These are phyloP conservation scores for Heliocidaris tuberculata DNA, from an alignment of 35 echinoderm and acorn worm species.

Conservation along the genomic window DNA sequence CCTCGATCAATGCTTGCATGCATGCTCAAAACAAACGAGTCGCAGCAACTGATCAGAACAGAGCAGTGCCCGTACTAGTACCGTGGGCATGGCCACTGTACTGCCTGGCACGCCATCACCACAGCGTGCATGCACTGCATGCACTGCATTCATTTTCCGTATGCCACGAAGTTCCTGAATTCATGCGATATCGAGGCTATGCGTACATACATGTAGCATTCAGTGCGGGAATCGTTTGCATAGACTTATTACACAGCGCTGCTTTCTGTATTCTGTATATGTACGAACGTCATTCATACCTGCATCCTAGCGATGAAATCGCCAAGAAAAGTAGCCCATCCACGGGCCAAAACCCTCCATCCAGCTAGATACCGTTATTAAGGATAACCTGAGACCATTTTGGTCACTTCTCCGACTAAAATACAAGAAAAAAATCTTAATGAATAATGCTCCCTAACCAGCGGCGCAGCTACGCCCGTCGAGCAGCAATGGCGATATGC, in stretches of 20 bases:
- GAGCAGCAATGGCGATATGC: conserved; percentile 14
- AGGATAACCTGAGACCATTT: conserved; percentile 63
- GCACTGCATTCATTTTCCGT: neutral
- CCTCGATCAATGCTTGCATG: no score
- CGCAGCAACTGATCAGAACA: no score
- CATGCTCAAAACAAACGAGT: no score
- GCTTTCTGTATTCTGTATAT: neutral
- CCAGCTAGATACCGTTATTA: conserved; percentile 71
- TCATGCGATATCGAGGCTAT: neutral
- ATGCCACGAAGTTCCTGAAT: conserved; percentile 28
- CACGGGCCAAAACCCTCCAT: conserved; percentile 98
- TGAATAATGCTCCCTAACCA: neutral
- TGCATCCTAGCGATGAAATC: conserved; percentile 77
- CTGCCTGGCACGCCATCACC: neutral
- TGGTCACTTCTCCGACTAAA: conserved; percentile 3
- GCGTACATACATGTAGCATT: neutral
- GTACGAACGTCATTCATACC: conserved; percentile 45
- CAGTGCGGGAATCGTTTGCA: neutral
- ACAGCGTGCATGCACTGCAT: neutral
- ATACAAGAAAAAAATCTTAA: neutral
- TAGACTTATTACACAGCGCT: neutral
- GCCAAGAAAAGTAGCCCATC: conserved; percentile 85
- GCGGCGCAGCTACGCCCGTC: neutral
- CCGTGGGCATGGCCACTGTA: neutral
- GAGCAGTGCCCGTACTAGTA: neutral